phyloP scores from a whole-genome alignment of 2,888 invertebrate genomes.

The Leucania comma region DNA sequence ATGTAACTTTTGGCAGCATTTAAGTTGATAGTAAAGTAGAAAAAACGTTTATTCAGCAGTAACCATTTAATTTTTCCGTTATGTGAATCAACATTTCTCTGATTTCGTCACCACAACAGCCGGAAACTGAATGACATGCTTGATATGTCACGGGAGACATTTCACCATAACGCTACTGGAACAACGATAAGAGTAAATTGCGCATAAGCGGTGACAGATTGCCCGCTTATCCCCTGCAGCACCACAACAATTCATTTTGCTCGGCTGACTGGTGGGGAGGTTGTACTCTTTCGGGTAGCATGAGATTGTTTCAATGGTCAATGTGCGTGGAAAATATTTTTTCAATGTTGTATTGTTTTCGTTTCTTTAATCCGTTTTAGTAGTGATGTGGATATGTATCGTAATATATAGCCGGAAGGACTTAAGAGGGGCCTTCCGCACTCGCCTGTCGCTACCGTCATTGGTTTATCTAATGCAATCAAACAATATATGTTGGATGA shows the following conservation, averaged over 20 bases:
- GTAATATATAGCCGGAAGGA: too few species aligned
- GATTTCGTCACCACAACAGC: slow-evolving; percentile 18
- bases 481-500: too few species aligned
- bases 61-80: too few species aligned
- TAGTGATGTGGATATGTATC: too few species aligned
- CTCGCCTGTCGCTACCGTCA: too few species aligned
- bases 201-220: slow-evolving; percentile 60
- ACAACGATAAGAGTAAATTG: slow-evolving; percentile 59
- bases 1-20: too few species aligned
- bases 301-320: not conserved
- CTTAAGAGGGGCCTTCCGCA: too few species aligned
- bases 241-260: slow-evolving; percentile 56
- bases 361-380: too few species aligned
- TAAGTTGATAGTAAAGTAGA: too few species aligned
- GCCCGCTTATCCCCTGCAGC: slow-evolving; percentile 51
- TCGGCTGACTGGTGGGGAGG: slow-evolving; percentile 18
- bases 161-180: slow-evolving; percentile 34
- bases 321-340: not conserved
- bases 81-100: not conserved
- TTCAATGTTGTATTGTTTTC: not conserved
- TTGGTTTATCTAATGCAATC: too few species aligned
- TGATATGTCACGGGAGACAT: slow-evolving; percentile 43
- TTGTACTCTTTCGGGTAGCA: slow-evolving; percentile 2
- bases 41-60: too few species aligned
- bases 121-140: slow-evolving; percentile 29